Base-by-base conservation (phyloP, 2,888 invertebrate species). In the Xiphydria camelus region DNA sequence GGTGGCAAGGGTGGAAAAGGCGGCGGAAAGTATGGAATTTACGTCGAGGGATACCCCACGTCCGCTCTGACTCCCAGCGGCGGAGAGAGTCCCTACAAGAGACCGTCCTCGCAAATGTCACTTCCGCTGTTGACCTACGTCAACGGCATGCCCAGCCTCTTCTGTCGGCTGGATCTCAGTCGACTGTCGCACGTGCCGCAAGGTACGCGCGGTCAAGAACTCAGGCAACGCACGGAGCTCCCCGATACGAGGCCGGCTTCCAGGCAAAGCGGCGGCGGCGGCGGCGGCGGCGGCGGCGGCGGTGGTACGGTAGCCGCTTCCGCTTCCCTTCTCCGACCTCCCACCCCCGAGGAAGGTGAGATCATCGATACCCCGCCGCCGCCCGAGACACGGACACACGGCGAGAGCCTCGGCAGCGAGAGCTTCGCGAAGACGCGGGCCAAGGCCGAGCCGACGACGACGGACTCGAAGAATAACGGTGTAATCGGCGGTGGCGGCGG, bases 1-100 rank as follows among this genome's bases (percentile, higher is more conserved):
- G 83, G 85, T 34, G 87, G 87, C 0, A 75, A 74, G 21, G 77
- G 74, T 14, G 86, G 86, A 0, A 87, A 86, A 60, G 86, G 86
- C 4, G 82, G 78, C 6, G 85, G 84, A 29, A 85, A 86, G 52
- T 86, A 88, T 50, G 88, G 78, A 4, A 78, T 71, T 49, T 73
- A 70, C 53, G 73, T 72, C 20, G 73, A 72, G 41, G 72, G 78
- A 37, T 75, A 67, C 53, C 70, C 72, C 55, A 68, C 59, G 43
- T 66, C 64, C 15, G 68, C 65, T 34, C 71, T 61, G 15, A 73
- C 73, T 35, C 72, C 76, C 22, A 75, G 69, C 23, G 67, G 64
- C 22, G 66, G 79, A 60, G 77, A 79, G 62, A 79, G 79, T 66
- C 73, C 74, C 20, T 72, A 70, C 59, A 73, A 71, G 45, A 64